phyloP scores from a whole-genome alignment of 2,797 vertebrate genomes.

The Scolopax bukidnonensis region DNA sequence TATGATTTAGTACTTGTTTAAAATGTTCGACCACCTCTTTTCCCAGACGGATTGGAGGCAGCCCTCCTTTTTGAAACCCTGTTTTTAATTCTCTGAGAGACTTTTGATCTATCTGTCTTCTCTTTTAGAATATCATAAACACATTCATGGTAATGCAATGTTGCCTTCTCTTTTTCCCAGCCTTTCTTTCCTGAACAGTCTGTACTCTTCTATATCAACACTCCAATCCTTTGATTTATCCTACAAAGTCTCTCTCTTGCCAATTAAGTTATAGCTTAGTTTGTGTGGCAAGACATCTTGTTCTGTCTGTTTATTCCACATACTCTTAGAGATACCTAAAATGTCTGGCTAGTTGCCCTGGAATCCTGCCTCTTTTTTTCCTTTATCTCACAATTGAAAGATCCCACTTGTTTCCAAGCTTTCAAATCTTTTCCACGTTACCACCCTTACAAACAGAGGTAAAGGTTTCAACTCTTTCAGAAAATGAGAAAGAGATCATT shows the following conservation, averaged over 20 bases:
- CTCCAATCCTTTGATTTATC: slow-evolving; percentile 42
- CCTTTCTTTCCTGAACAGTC: slow-evolving; percentile 28
- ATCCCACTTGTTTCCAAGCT: background rate
- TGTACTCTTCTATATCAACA: slow-evolving; percentile 24
- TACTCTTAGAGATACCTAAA: slow-evolving; percentile 35
- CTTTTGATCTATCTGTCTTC: background rate
- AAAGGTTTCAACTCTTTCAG: background rate
- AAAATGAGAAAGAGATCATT: background rate
- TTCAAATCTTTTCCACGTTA: background rate
- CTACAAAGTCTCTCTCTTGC: background rate
- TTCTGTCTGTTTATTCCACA: slow-evolving; percentile 58
- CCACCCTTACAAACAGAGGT: background rate
- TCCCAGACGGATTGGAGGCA: background rate
- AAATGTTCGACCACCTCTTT: background rate
- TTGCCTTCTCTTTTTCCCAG: background rate
- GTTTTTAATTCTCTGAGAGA: background rate
- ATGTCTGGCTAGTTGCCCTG: slow-evolving; percentile 21
- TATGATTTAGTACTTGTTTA: background rate
- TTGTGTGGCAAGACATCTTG: slow-evolving; percentile 26
- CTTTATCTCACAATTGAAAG: background rate
- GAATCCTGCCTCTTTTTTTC: background rate
- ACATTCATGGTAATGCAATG: background rate
- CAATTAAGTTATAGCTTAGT: slow-evolving; percentile 50
- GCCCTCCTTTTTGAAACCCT: background rate
- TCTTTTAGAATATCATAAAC: background rate